Conservation (phyloP, 2,113 vertebrate genomes). For the Lycaon pictus region DNA sequence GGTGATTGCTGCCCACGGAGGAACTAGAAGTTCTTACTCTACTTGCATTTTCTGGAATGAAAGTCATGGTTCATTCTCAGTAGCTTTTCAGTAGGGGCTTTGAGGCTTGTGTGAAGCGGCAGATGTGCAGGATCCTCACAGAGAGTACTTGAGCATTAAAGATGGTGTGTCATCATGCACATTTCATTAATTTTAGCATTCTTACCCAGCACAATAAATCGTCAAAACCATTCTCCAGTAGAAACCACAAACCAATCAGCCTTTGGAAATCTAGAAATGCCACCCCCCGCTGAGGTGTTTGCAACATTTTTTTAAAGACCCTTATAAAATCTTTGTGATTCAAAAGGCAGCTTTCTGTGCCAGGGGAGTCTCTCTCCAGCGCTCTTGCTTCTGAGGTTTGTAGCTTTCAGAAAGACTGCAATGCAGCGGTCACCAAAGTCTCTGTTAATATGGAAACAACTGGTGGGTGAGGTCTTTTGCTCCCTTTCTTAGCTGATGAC, state of each 20-base stretch:
- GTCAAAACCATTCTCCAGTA: background rate
- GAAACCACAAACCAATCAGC: background rate
- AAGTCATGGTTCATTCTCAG: background rate
- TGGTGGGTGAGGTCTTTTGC: background rate
- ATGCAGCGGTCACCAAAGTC: conserved; percentile 78
- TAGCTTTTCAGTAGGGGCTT: background rate
- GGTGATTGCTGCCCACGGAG: background rate
- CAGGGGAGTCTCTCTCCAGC: background rate
- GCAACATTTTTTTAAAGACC: conserved; percentile 35
- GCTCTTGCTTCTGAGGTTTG: background rate
- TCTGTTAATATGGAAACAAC: conserved; percentile 68
- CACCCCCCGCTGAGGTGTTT: background rate
- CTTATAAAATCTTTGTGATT: conserved; percentile 22
- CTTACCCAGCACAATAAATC: background rate
- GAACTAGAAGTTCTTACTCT: background rate
- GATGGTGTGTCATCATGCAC: background rate
- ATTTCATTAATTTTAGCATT: background rate
- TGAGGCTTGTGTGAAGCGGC: background rate
- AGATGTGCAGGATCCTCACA: background rate
- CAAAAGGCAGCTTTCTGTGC: conserved; percentile 63
- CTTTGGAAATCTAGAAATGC: conserved; percentile 39
- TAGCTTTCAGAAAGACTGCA: conserved; percentile 85
- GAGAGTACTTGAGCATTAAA: background rate
- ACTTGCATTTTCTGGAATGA: background rate
- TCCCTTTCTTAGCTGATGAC: background rate